Base-by-base conservation (phyloP, 2,888 invertebrate genomes). In the Caenorhabditis drosophilae region DNA sequence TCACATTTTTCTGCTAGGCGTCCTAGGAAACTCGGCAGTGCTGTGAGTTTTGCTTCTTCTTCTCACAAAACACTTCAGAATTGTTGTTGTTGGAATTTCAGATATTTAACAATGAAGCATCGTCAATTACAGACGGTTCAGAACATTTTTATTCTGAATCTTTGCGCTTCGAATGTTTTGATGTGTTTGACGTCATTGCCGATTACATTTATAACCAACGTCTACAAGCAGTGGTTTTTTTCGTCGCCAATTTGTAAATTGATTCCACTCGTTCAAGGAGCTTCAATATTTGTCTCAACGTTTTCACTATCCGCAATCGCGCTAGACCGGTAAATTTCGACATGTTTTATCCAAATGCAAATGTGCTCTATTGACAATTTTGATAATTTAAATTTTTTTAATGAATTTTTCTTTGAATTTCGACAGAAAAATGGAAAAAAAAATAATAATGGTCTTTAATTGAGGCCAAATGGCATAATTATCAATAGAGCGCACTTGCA, bases 241-340 rank as follows among this genome's bases (percentile, higher is more conserved):
- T 96, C 96, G 0, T 88, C 89, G 23, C 87, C 90, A 0, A 87
- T 96, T 67, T 97, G 97, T 84, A 93, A 94, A 84, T 86, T 95
- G 78, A 92, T 93, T 74, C 91, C 95, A 57, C 93, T 91, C 85
- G 91, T 92, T 51, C 93, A 93, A 70, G 76, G 93, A 50, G 91
- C 92, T 81, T 93, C 93, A 84, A 93, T 97, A 73, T 96, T 96
- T 88, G 93, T 97, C 82, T 95, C 95, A 67, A 95, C 96, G 1
- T 88, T 96, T 78, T 97, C 96, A 9, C 88, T 97, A 69, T 95
- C 93, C 75, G 92, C 94, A 75, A 97, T 97, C 79, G 97, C 97
- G 52, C 90, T 96, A 62, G 97, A 97, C 87, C 89, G 97, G 91
- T 94, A 50, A 25, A 18, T 25, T 12, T n/a, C 12, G 18, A 18